phyloP scores from a whole-genome alignment of 1,140 invertebrate genomes.

The Cataglyphis hispanica region DNA sequence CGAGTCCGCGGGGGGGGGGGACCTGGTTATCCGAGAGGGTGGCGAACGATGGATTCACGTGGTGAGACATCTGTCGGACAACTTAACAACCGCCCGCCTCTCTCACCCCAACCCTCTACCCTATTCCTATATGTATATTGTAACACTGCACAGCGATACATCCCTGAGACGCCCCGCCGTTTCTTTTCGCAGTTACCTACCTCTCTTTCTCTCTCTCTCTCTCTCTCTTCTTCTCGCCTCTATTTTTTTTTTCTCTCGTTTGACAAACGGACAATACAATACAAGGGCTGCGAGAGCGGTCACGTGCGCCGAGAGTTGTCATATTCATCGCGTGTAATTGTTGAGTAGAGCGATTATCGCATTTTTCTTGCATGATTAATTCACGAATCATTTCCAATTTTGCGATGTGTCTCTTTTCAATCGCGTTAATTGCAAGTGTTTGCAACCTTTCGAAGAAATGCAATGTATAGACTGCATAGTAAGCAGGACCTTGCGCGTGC shows the following conservation, averaged over 20 bases:
- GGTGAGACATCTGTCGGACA: constrained; percentile 78
- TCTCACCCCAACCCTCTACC: constrained; percentile 26
- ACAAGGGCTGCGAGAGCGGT: constrained; percentile 31
- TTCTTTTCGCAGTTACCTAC: constrained; percentile 59
- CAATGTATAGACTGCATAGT: neutral
- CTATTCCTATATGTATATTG: constrained; percentile 51
- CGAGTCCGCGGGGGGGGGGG: constrained; percentile 36
- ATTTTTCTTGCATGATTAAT: constrained; percentile 36
- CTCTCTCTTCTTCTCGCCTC: constrained; percentile 5
- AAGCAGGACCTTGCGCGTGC: neutral
- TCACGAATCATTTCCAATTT: no score
- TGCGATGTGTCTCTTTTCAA: constrained; percentile 32
- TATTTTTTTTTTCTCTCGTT: constrained; percentile 63
- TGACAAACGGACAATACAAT: constrained; percentile 53
- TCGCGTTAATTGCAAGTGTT: neutral
- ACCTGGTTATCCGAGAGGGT: constrained; percentile 58
- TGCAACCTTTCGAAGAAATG: neutral
- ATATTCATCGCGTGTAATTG: constrained; percentile 9
- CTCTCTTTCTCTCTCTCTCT: constrained; percentile 67
- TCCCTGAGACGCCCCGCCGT: constrained; percentile 71
- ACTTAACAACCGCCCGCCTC: constrained; percentile 74
- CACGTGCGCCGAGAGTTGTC: constrained; percentile 63
- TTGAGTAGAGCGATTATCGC: neutral
- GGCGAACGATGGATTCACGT: constrained; percentile 69
- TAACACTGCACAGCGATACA: constrained; percentile 71